Base-by-base conservation (phyloP, 1,140 invertebrate genomes). In the Limonius californicus region DNA sequence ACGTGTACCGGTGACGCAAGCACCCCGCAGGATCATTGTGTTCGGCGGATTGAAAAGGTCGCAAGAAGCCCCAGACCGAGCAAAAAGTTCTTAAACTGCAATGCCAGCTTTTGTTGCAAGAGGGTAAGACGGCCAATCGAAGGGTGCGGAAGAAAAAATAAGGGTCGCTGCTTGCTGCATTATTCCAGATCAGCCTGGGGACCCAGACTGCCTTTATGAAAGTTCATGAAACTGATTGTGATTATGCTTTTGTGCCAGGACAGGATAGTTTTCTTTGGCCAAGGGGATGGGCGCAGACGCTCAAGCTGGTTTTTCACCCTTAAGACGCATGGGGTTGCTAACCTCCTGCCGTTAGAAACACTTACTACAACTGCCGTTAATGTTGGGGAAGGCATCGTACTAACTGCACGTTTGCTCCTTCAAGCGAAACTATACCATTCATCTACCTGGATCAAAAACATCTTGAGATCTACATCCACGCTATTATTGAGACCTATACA, bases 271-370 rank as follows among this genome's bases (percentile, higher is more conserved):
- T 50, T 50, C 45, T 50, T 50, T 50, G 45, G 45, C 16, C 20
- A 50, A 18, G 45, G 45, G 45, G 45, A 50, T 50, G 45, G 45
- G 21, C 15, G 54, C 42, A 59, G 57, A 59, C 57, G 57, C 21
- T 43, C 43, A 59, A 59, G 43, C 57, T 59, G 57, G 57, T 59
- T 59, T 59, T 23, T 50, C 56, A 21, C 57, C 43, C 16, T 59
- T 59, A 50, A 50, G 45, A 50, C 20, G 20, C 15, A 11, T 55
- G 18, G 57, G 57, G 57, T 59, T 59, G 43, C 19, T 59, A 15
- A 59, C 57, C 57, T 59, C 57, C 57, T 59, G 43, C 57, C 57
- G 57, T 59, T 59, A 59, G 57, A 59, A 59, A 59, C 57, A 59
- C 57, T 59, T 59, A 59, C 57, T 23, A 54, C 59, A 61, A 53